Evolutionary conservation across 2,113 vertebrate species (phyloP).

Genomic region (Sigmodon hispidus): DNA sequence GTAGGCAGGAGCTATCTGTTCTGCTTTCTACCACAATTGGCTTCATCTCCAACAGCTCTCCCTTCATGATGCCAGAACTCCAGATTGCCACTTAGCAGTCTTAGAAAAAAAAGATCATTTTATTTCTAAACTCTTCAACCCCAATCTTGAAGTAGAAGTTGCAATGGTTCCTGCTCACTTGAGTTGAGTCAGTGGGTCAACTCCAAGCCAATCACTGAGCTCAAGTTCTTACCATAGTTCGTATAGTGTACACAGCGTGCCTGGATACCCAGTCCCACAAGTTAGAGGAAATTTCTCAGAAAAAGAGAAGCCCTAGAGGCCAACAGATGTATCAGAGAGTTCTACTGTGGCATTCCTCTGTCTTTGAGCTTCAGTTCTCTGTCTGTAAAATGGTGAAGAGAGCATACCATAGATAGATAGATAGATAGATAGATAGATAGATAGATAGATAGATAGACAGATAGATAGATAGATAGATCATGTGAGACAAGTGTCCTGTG

Average conservation of each 20-base stretch:
- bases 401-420: not conserved
- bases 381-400: not conserved
- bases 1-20: not conserved
- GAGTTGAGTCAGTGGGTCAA: not conserved
- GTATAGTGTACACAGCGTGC: rapidly evolving
- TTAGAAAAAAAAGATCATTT: not conserved
- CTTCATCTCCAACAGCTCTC: not conserved
- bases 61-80: not conserved
- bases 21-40: rapidly evolving
- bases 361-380: not conserved
- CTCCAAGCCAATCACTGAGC: not conserved
- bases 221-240: not conserved
- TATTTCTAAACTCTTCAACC: not conserved
- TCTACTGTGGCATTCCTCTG: not conserved
- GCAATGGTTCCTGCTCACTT: not conserved
- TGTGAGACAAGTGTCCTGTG: not conserved
- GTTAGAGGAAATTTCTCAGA: not conserved
- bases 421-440: too few relatives aligned
- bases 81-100: not conserved
- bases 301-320: not conserved
- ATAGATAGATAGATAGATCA: not conserved
- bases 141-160: not conserved
- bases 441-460: too few relatives aligned
- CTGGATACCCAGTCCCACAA: not conserved
- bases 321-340: not conserved